Percentiles rank a stretch among this genome's conserved stretches.
Evolutionary conservation across 2,113 vertebrate genomes (phyloP).

Genomic region (Canis aureus): DNA sequence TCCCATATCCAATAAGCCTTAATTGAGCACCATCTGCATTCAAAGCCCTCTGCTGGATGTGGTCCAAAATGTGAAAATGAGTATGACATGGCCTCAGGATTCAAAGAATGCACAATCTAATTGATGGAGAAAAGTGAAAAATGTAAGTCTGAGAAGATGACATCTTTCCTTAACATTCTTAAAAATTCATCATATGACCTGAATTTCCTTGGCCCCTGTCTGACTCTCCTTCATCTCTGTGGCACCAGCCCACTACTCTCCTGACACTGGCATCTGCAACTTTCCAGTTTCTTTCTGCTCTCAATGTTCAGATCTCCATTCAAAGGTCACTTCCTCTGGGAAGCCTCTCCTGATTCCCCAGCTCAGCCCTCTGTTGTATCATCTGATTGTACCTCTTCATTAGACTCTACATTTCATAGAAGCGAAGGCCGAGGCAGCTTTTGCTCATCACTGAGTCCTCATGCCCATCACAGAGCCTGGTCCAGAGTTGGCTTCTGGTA

Average conservation of each 20-base stretch:
- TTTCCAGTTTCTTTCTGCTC: background rate
- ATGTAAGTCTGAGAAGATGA: background rate
- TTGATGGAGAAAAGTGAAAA: background rate
- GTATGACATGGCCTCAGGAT: background rate
- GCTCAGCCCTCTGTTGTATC: background rate
- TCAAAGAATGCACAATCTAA: background rate
- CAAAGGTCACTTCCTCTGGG: background rate
- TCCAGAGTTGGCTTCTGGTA: background rate
- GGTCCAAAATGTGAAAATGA: background rate
- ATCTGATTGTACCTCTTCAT: background rate
- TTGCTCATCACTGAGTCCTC: background rate
- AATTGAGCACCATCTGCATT: background rate
- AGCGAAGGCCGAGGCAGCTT: background rate
- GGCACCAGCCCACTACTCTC: background rate
- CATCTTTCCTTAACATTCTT: background rate
- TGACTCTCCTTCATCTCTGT: background rate
- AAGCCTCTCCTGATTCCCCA: background rate
- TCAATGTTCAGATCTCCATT: background rate
- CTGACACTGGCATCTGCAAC: background rate
- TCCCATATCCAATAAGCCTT: background rate
- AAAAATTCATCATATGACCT: background rate
- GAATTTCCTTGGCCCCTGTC: background rate
- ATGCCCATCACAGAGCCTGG: background rate
- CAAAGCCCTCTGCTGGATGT: background rate
- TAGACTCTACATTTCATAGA: background rate